Evolutionary conservation across 2,888 invertebrate genomes (phyloP).

Genomic region (Sycophila texana): DNA sequence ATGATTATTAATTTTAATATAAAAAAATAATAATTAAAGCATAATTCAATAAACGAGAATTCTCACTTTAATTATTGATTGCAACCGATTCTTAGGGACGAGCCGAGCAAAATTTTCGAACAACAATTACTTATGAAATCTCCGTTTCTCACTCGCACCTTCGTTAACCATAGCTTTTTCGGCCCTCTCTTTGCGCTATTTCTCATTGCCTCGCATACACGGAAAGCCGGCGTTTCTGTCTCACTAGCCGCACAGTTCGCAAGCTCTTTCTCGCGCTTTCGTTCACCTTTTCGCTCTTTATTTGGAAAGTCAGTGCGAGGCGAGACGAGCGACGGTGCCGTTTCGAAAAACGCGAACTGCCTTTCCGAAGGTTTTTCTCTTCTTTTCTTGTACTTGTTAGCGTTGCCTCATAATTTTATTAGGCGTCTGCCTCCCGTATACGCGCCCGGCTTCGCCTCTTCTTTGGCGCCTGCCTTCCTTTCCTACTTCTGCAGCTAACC

Average conservation of each 20-base stretch:
- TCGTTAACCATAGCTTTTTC: not conserved
- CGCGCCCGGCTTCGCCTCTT: slow-evolving; percentile 28
- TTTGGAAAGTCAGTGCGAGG: slow-evolving; percentile 22
- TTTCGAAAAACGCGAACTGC: slow-evolving; percentile 50
- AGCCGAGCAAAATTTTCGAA: not conserved
- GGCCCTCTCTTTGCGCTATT: slow-evolving; percentile 21
- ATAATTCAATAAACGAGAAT: too few species aligned
- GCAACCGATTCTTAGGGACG: too few species aligned
- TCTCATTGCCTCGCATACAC: slow-evolving; percentile 25
- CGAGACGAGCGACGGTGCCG: not conserved
- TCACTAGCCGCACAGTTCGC: slow-evolving; percentile 10
- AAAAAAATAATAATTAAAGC: too few species aligned
- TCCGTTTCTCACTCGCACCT: not conserved
- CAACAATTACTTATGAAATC: slow-evolving; percentile 14
- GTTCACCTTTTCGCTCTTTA: slow-evolving; percentile 24
- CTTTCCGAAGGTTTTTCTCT: slow-evolving; percentile 33
- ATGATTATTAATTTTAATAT: too few species aligned
- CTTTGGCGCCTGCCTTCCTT: slow-evolving; percentile 25
- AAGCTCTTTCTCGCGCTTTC: slow-evolving; percentile 26
- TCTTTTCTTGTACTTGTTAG: slow-evolving; percentile 51
- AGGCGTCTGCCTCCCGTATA: slow-evolving; percentile 33
- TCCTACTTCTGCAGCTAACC: not conserved
- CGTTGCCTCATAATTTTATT: slow-evolving; percentile 56
- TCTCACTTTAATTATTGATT: too few species aligned
- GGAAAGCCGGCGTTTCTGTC: slow-evolving; percentile 8